Base-by-base conservation (phyloP, 1,140 invertebrate species). In the Drosophila aff. region DNA sequence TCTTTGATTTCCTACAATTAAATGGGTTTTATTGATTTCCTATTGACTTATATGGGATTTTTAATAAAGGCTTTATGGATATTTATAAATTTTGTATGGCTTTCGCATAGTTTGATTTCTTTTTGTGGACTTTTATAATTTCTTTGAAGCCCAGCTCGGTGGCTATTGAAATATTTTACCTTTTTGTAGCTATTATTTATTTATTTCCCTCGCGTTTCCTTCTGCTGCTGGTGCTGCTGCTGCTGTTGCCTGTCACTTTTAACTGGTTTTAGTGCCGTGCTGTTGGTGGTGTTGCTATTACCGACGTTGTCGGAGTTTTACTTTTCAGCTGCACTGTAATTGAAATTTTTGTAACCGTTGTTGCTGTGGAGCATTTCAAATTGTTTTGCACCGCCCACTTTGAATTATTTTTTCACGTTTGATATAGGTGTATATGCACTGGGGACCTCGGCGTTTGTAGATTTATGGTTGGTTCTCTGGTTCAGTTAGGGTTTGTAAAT, bases 261-360 rank as follows among this genome's bases (percentile, higher is more conserved):
- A 90, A 90, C 85, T 90, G 85, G 85, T 90, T 90, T 89, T 76
- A 55, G 16, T 52, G 68, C 41, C 52, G 52, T 38, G 50, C 55
- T 52, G 31, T 47, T 64, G 38, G 59, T 80, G 52, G 68, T 76
- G 55, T 64, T 72, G 60, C 53, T 64, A 62, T 57, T 57, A 57
- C 53, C 53, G 15, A 57, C 53, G 52, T 82, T 76, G 61, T 61
- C 69, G 64, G 49, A 76, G 68, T 81, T 71, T 89, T 83, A 87
- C 62, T 83, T 78, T 87, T 82, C 64, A 77, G 72, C 82, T 90
- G 85, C 85, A 90, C 85, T 90, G 85, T 90, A 90, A 90, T 90
- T 82, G 81, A 81, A 84, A 84, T 90, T 76, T 72, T 61, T 82
- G 50, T 82, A 58, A 57, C 69, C 65, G 79, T 81, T 57, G 69